Base-by-base conservation (phyloP, 2,797 vertebrate species). In the Podarcis lilfordi region DNA sequence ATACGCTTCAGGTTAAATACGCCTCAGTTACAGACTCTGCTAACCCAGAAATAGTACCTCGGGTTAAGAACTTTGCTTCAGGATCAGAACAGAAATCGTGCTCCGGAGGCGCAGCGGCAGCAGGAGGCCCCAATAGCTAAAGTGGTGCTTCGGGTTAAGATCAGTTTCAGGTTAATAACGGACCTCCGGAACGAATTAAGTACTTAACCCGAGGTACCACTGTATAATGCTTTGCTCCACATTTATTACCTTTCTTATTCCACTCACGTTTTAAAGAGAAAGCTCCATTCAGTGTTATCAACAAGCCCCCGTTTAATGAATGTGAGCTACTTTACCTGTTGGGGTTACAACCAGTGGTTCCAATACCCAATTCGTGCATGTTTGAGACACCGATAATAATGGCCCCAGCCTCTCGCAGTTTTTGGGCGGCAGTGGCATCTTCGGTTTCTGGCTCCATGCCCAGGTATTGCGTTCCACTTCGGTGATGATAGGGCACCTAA, bases 341-440 rank as follows among this genome's bases (percentile, higher is more conserved):
- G 84, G 95, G 94, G 74, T 96, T 96, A 86, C 95, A 96, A 84
- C 96, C 96, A 40, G 92, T 95, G 87, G 94, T 91, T 79, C 96
- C 96, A 84, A 80, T 92, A 13, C 96, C 96, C 75, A 96, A 86
- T 79, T 96, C 96, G 3, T 96, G 96, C 96, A 96, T 96, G 55
- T 96, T 96, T 83, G 95, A 96, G 74, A 95, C 93, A 4, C 96
- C 96, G 72, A 96, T 96, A 89, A 96, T 95, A 72, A 96, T 21
- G 61, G 95, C 95, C 55, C 96, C 96, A 77, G 95, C 95, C 75
- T 95, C 92, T 76, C 95, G 90, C 50, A 96, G 89, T 89, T 95
- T 96, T 85, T 89, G 94, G 90, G 95, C 92, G 86, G 96, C 94
- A 59, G 96, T 94, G 89, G 96, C 92, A 89, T 96, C 96, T 92